Conservation (phyloP, 2,888 invertebrate genomes). For the Lasioglossum oenotherae region DNA sequence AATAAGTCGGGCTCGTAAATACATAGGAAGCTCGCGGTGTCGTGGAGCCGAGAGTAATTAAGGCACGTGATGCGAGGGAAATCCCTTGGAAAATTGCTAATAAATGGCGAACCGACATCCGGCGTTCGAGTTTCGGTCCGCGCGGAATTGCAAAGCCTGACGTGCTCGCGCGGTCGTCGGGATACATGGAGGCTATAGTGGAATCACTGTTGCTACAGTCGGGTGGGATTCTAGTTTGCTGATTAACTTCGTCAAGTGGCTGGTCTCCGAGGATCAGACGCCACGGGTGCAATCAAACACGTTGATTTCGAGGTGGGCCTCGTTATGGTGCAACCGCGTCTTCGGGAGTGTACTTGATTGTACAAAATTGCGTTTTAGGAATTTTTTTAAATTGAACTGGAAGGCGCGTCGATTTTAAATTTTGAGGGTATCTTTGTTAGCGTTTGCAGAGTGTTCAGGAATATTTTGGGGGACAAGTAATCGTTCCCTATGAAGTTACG, state of each 20-base stretch:
- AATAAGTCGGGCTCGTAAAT: constrained; percentile 9
- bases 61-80: constrained; percentile 14
- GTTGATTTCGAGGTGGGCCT: constrained; percentile 6
- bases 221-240: neutral
- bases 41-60: constrained; percentile 30
- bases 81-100: constrained; percentile 57
- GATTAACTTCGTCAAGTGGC: constrained; percentile 43
- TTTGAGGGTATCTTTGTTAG: neutral
- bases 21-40: neutral
- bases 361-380: neutral
- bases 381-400: neutral
- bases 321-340: neutral
- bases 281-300: constrained; percentile 16
- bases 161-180: constrained; percentile 15
- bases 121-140: constrained; percentile 17
- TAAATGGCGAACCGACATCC: constrained; percentile 32
- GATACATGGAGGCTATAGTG: neutral
- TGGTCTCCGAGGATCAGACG: constrained; percentile 1
- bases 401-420: neutral
- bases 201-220: neutral
- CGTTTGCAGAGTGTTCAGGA: neutral
- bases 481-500: neutral
- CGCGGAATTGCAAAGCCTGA: constrained; percentile 31
- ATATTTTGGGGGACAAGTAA: neutral
- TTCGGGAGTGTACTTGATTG: neutral